Evolutionary conservation across 2,113 vertebrate species (phyloP), one percentile per base, ranked within the genome.

Genomic region (Pseudopodoces humilis): DNA sequence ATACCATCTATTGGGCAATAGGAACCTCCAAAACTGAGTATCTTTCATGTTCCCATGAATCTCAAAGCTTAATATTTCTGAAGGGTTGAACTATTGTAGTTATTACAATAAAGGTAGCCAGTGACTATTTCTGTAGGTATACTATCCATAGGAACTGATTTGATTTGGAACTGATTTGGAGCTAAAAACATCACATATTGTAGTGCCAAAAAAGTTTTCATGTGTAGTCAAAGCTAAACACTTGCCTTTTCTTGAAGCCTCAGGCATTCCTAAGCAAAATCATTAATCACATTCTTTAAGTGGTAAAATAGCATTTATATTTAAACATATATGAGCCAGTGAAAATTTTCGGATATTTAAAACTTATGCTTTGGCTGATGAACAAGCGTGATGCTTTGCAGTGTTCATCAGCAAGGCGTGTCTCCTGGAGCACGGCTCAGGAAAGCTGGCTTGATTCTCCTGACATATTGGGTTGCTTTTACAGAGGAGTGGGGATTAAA

Each of bases 401-500:
- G 39, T 5, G 0, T 50, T 30, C 22, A 37, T 25, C 20, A 69
- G 43, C 20, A 84, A 60, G 58, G 14, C 1, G 0, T 13, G 19
- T 52, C 30, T 92, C 30, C 65, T 68, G 79, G 18, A 91, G 30
- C 35, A 30, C 0, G 2, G 52, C 27, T 94, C 24, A 68, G 75
- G 52, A 59, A 67, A 88, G 23, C 39, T 64, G 52, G 20, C 33
- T 58, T 79, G 30, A 37, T 23, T 76, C 12, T 75, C 60, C 15
- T 90, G 81, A 95, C 19, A 12, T 30, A 30, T 4, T 37, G 84
- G 7, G 12, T 95, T 97, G 75, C 44, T 97, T 94, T 97, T 96
- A 24, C 59, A 98, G 98, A 97, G 74, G 97, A 98, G 31, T 98
- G 98, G 98, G 96, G 97, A 91, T 95, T 98, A 75, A 95, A 98